Evolutionary conservation across 2,888 invertebrate genomes (phyloP), one percentile per base, ranked within the genome.

Genomic region (Lissonota sp.): DNA sequence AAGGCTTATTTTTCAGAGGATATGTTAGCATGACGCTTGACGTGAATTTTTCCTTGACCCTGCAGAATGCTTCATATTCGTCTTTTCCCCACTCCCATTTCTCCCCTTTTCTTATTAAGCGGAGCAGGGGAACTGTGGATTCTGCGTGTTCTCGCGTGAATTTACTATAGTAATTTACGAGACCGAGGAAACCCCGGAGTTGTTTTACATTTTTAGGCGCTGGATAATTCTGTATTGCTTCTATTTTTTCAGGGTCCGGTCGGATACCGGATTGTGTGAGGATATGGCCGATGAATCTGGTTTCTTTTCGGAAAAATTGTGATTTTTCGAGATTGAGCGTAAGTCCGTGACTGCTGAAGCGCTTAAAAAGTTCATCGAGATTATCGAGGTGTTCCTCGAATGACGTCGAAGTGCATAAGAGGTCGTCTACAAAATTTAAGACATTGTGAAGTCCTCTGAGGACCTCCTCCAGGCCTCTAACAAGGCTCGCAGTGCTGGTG

Each of bases 91-190:
- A 26, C 26, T 26, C 26, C 26, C 26, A 26, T 26, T 26, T 26
- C 26, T 26, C 40, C 53, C 63, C 63, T 8, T 10, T 1, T 62
- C 62, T 57, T 12, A 14, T 58, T 4, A 39, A 37, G 1, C 37
- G 60, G 40, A 1, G 60, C 60, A 6, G 16, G 10, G 7, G 60
- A 60, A 4, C 49, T 12, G 26, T 26, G 3, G 26, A 26, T 4
- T n/a, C 0, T 6, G 55, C 60, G 16, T 60, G 71, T 10, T 60
- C 40, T n/a, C 10, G 39, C 2, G 71, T 71, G 40, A 71, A 71
- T 8, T 71, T 70, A n/a, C 58, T 58, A 12, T 58, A 70, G 10
- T 58, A 70, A 37, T 70, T 70, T 7, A 70, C 46, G 0, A 71
- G 16, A 4, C 71, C 71, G 3, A 71, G 40, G 49, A 71, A 71